A percentile compares a stretch with the other conserved stretches of the same genome.
phyloP scores from a whole-genome alignment of 2,113 vertebrate genomes.

The Mionectes macconnelli region DNA sequence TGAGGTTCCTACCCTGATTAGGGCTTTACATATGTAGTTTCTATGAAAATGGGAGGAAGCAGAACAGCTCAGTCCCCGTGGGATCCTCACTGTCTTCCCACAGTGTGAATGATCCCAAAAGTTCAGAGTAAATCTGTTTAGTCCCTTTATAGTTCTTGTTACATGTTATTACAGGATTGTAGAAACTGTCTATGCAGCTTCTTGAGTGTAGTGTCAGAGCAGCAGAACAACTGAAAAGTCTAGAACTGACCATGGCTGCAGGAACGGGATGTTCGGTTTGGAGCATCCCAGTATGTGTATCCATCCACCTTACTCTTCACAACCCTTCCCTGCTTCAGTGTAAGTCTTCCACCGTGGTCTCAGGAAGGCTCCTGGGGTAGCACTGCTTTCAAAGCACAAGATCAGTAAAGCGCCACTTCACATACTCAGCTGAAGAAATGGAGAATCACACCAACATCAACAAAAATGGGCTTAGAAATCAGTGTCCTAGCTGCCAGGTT shows the following conservation, averaged over 20 bases:
- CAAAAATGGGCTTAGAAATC: not conserved
- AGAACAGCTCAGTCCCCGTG: not conserved
- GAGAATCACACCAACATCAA: not conserved
- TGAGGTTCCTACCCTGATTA: not conserved
- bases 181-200: not conserved
- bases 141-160: not conserved
- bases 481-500: not conserved
- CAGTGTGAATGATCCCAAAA: not conserved
- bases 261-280: not conserved
- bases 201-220: not conserved
- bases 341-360: not conserved
- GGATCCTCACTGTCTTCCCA: not conserved
- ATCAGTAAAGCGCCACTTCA: not conserved
- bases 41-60: fast-evolving
- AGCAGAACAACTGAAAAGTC: not conserved
- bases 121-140: not conserved
- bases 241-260: not conserved
- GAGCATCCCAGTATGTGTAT: not conserved
- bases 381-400: not conserved
- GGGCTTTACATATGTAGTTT: not conserved
- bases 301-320: not conserved
- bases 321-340: not conserved
- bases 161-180: not conserved
- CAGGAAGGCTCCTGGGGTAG: not conserved
- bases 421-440: not conserved